Evolutionary conservation across 1,140 invertebrate species (phyloP).

Genomic region (Calliphora vicina): DNA sequence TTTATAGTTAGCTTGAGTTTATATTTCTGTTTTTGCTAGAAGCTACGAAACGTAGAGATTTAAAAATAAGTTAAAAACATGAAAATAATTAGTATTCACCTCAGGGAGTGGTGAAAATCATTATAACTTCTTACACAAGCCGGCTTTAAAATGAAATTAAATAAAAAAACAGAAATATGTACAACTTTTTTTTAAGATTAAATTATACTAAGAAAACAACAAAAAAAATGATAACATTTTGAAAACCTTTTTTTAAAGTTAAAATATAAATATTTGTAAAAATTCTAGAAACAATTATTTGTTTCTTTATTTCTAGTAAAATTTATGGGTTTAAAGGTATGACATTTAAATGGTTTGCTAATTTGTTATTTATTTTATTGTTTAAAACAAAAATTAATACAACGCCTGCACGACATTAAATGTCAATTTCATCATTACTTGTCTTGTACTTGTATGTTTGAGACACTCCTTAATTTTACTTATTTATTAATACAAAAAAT

Average conservation of each 20-base stretch:
- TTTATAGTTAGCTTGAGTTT: not conserved
- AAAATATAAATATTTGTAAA: not conserved
- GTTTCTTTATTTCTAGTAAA: not conserved
- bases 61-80: not conserved
- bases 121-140: conserved; percentile 17
- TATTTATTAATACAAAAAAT: not conserved
- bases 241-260: not conserved
- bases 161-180: not conserved
- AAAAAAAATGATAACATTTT: not conserved
- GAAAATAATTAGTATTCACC: conserved; percentile 29
- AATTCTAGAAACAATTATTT: no score
- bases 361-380: not conserved
- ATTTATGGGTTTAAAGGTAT: not conserved
- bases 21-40: conserved; percentile 1
- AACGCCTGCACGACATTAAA: conserved; percentile 28
- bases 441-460: not conserved
- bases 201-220: not conserved
- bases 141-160: not conserved
- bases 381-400: not conserved
- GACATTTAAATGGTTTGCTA: conserved; percentile 31
- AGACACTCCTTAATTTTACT: conserved; percentile 9
- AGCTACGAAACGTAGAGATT: no score
- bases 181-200: not conserved
- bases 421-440: conserved; percentile 31
- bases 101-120: conserved; percentile 19